These are phyloP conservation scores for Epistrophe eligans DNA, from an alignment of 2,888 invertebrate genomes.

Conservation along the genomic window DNA sequence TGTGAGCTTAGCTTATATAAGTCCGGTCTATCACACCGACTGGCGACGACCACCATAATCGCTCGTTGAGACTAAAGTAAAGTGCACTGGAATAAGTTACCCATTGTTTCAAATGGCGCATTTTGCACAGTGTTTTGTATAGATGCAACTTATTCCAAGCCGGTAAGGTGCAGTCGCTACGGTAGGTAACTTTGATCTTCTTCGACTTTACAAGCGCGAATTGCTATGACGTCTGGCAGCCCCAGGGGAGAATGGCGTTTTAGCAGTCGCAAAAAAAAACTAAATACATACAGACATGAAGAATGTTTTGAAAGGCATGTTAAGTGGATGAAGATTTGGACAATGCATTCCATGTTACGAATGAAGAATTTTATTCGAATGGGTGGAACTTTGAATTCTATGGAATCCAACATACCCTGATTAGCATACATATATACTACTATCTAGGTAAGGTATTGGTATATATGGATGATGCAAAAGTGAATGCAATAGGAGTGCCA, in stretches of 20 bases:
- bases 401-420: conserved; percentile 22
- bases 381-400: conserved; percentile 32
- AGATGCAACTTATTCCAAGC: conserved; percentile 30
- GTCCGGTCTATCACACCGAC: conserved; percentile 16
- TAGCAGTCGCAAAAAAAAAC: background rate
- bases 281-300: background rate
- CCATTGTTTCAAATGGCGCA: conserved; percentile 41
- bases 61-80: conserved; percentile 17
- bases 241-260: conserved; percentile 26
- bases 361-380: conserved; percentile 35
- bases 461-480: conserved; percentile 1
- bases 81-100: conserved; percentile 49
- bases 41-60: conserved; percentile 23
- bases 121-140: conserved; percentile 34
- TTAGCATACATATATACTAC: conserved; percentile 12
- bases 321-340: conserved; percentile 16
- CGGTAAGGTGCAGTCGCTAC: conserved; percentile 67
- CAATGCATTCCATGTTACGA: conserved; percentile 45
- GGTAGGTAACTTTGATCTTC: conserved; percentile 60
- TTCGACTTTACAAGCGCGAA: conserved; percentile 19
- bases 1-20: conserved; percentile 35
- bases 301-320: conserved; percentile 26
- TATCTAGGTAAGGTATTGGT: background rate
- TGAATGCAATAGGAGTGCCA: conserved; percentile 30
- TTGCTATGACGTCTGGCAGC: conserved; percentile 30